These are phyloP conservation scores for Toxotes chatareus DNA, from an alignment of 2,113 vertebrate genomes.

Conservation along the genomic window DNA sequence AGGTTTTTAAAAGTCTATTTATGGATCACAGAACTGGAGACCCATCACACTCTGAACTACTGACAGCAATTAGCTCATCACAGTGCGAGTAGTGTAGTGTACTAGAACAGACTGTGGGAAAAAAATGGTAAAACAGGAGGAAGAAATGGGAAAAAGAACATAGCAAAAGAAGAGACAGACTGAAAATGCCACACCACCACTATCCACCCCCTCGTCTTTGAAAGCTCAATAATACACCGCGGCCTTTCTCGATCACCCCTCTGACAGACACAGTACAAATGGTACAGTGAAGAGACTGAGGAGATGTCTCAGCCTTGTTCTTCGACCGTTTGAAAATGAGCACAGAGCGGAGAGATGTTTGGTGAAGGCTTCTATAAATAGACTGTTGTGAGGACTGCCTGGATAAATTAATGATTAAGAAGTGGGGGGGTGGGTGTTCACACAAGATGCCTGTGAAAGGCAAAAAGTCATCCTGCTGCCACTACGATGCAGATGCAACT, in stretches of 20 bases:
- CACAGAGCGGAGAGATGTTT: constrained; percentile 55
- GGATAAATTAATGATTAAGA: constrained; percentile 81
- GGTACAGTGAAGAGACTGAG: constrained; percentile 1
- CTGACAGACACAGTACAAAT: constrained; percentile 1
- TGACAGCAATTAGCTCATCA: constrained; percentile 63
- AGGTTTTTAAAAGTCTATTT: constrained; percentile 65
- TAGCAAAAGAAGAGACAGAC: not conserved
- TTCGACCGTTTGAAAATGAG: constrained; percentile 62
- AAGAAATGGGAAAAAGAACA: not conserved
- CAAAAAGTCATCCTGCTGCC: constrained; percentile 35
- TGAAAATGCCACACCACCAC: constrained; percentile 23
- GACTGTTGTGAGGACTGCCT: constrained; percentile 65
- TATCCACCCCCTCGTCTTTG: not conserved
- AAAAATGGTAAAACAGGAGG: not conserved
- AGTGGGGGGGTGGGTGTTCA: constrained; percentile 34
- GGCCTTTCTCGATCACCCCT: constrained; percentile 12
- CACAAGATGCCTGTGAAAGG: constrained; percentile 34
- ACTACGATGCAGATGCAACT: not conserved
- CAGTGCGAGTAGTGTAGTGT: constrained; percentile 13
- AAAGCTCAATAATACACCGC: constrained; percentile 22
- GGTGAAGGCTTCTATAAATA: constrained; percentile 80
- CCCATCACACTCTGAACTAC: constrained; percentile 46
- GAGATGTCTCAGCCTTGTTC: constrained; percentile 46
- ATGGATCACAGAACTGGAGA: constrained; percentile 54
- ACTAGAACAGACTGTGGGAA: constrained; percentile 7